Base-by-base conservation (phyloP, 2,888 invertebrate species). In the Aporophyla lueneburgensis region DNA sequence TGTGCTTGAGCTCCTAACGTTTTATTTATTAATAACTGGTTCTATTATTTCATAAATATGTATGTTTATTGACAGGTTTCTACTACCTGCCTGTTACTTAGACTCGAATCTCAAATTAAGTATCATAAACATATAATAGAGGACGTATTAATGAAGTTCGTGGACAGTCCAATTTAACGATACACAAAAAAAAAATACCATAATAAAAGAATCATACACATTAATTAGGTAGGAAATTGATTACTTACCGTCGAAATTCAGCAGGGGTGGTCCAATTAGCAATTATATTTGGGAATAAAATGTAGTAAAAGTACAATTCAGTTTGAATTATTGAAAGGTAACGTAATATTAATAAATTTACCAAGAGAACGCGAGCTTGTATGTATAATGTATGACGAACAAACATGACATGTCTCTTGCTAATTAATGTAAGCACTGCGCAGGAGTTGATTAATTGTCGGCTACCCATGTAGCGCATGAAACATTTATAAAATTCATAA, bases 401-500 rank as follows among this genome's bases (percentile, higher is more conserved):
- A 89, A 91, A 93, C 95, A 93, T 92, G 93, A 92, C 93, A 94
- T 93, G 94, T 93, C 90, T 90, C 91, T 85, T 86, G 90, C 91
- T 96, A 96, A 95, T 96, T 95, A 96, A 96, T 95, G 93, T 95
- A 96, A 96, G 94, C 95, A 91, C 90, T 92, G 94, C 92, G 91
- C 93, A 91, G 91, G 93, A 94, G 94, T 93, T 96, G 95, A 96
- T 96, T 96, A 95, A 96, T 94, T 96, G 96, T 94, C 93, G 94
- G 92, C 93, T 93, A 92, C 92, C 91, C 93, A 91, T 91, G 93
- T 89, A 92, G 92, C 88, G 91, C 95, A 96, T 96, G 95, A 96
- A 96, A 95, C 94, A 96, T 96, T 96, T 95, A 96, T 96, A 94
- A 93, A 95, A 95, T 95, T 96, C 96, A 96, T 96, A 96, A 96